Percentiles rank a stretch among this genome's conserved stretches.
Evolutionary conservation across 2,888 invertebrate genomes (phyloP).

Genomic region (Apodemia hepburni): DNA sequence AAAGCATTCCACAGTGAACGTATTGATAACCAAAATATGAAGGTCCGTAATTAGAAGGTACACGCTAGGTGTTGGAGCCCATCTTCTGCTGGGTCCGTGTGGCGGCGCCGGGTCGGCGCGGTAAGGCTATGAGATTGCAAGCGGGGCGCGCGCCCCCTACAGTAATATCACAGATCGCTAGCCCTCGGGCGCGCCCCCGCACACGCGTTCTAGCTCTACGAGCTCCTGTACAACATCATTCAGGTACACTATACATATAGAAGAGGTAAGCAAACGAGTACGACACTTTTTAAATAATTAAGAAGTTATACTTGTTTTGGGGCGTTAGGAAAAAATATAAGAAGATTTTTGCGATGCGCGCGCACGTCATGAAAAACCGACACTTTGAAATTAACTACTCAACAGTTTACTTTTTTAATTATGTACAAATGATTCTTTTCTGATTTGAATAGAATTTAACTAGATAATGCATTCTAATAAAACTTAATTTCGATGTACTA

Average conservation of each 20-base stretch:
- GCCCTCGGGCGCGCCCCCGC: constrained; percentile 61
- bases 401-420: too few relatives aligned
- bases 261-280: neutral
- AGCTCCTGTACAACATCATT: constrained; percentile 49
- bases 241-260: too few relatives aligned
- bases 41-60: neutral
- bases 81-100: neutral
- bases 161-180: constrained; percentile 71
- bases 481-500: too few relatives aligned
- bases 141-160: constrained; percentile 53
- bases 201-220: constrained; percentile 57
- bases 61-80: neutral
- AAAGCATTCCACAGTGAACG: neutral
- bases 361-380: too few relatives aligned
- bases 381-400: too few relatives aligned
- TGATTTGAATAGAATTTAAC: too few relatives aligned
- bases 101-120: constrained; percentile 15
- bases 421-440: too few relatives aligned
- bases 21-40: neutral
- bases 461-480: too few relatives aligned
- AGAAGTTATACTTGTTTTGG: too few relatives aligned
- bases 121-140: constrained; percentile 52
- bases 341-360: too few relatives aligned
- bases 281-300: too few relatives aligned
- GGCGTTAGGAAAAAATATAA: too few relatives aligned